A percentile compares a stretch with the other conserved stretches of the same genome.
Evolutionary conservation across 30 jellyfish, hydroid and myxozoan genomes (phyloP).

Genomic region (Nemopilema nomurai): DNA sequence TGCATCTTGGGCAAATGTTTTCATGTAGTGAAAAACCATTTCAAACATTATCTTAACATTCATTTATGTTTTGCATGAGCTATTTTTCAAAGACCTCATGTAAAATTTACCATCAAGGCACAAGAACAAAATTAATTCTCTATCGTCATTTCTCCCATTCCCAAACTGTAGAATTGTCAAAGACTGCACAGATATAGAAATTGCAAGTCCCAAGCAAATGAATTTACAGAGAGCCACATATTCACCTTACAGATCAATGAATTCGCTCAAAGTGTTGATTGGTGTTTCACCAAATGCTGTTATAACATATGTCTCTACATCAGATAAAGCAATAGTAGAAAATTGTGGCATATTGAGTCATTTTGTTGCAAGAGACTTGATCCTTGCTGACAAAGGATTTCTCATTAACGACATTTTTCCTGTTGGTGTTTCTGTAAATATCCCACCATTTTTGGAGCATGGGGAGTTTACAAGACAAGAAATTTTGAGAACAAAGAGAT

Average conservation of each 20-base stretch:
- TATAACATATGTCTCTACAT: slow-evolving; percentile 5
- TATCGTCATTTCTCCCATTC: slow-evolving; percentile 31
- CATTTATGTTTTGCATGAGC: slow-evolving; percentile 15
- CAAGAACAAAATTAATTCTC: slow-evolving; percentile 11
- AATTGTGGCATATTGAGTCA: slow-evolving; percentile 3
- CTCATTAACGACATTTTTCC: slow-evolving; percentile 27
- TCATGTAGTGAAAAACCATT: slow-evolving; percentile 28
- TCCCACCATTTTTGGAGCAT: slow-evolving; percentile 37
- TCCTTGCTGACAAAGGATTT: slow-evolving; percentile 31
- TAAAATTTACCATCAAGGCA: slow-evolving; percentile 13
- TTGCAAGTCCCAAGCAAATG: slow-evolving; percentile 8
- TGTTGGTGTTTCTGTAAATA: slow-evolving; percentile 23
- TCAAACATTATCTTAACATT: slow-evolving; percentile 23
- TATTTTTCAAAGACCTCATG: slow-evolving; percentile 7
- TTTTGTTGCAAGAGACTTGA: slow-evolving; percentile 19
- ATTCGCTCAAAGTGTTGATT: slow-evolving; percentile 5
- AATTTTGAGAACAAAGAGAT: not conserved
- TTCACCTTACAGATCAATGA: slow-evolving; percentile 27
- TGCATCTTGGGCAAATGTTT: slow-evolving; percentile 31
- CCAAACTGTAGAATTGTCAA: slow-evolving; percentile 29
- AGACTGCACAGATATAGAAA: slow-evolving; percentile 22
- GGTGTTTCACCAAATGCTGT: slow-evolving; percentile 48
- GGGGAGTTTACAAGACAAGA: slow-evolving; percentile 25
- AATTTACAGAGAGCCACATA: slow-evolving; percentile 5
- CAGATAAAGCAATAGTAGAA: slow-evolving; percentile 27